Evolutionary conservation across 1,140 invertebrate genomes (phyloP), one percentile per base, ranked within the genome.

Genomic region (Coenobita brevimanus): DNA sequence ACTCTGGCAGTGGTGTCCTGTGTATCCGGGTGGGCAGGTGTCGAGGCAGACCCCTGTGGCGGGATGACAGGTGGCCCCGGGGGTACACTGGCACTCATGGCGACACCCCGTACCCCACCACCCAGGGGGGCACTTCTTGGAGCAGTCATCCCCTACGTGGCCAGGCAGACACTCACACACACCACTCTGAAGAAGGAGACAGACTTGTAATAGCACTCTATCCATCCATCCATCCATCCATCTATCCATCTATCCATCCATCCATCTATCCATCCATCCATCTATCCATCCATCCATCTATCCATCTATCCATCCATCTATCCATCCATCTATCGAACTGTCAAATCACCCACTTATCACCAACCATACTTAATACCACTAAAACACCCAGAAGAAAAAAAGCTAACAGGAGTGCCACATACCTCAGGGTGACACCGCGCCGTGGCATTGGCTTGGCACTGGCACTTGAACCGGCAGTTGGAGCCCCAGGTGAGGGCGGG

Each of bases 111-210:
- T 92, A 75, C 96, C 96, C 94, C 96, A 97, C 91, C 94, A 94
- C 21, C 95, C 95, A 2, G 92, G 75, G 24, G 96, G 95, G 92
- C 96, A 97, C 3, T 96, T 95, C 83, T 80, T 57, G 24, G 69
- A 86, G 92, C 98, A 99, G 84, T 95, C 94, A 10, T 92, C 91
- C 10, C 97, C 97, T 89, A 95, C 95, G 95, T 96, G 97, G 69
- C 98, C 98, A 36, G 96, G 94, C n/a, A 95, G 93, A 93, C 98
- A 99, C 87, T 96, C 94, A 92, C 98, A 99, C 85, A 93, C 93
- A 38, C 97, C 97, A 24, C 94, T 95, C 21, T 94, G 30, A 4
- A 38, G 54, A 46, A 27, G 21, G 8, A 30, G 4, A 30, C 17
- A 38, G 10, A 36, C 27, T 41, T 6, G 54, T 50, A 50, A n/a